phyloP scores from a whole-genome alignment of 2,888 invertebrate genomes.

The Drosophila nr. fundita region DNA sequence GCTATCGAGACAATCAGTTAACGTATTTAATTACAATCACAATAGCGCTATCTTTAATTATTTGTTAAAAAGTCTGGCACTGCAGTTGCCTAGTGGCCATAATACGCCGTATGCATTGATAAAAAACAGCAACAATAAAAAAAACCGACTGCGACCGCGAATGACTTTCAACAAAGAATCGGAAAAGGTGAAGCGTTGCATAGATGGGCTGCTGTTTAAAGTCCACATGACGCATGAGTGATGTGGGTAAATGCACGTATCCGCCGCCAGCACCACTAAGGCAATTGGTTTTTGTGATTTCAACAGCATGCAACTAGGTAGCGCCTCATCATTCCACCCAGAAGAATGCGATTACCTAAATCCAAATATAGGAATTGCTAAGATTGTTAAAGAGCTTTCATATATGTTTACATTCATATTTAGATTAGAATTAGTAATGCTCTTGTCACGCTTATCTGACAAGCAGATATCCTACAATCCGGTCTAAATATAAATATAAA shows the following conservation, averaged over 20 bases:
- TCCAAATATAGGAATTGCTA: neutral
- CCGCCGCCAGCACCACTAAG: constrained; percentile 29
- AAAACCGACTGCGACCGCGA: constrained; percentile 19
- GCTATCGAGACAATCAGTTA: constrained; percentile 24
- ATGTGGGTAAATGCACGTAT: constrained; percentile 35
- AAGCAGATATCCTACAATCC: neutral
- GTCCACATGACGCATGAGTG: constrained; percentile 70
- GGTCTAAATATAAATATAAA: neutral
- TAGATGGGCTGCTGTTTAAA: constrained; percentile 44
- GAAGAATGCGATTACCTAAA: neutral
- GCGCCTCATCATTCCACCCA: constrained; percentile 21
- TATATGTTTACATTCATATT: neutral
- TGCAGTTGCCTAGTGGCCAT: constrained; percentile 37
- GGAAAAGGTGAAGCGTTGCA: neutral
- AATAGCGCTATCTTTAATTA: constrained; percentile 1
- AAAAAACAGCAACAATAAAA: constrained; percentile 38
- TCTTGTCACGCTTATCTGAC: neutral
- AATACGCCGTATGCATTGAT: constrained; percentile 46
- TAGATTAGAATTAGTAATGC: neutral
- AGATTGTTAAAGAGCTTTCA: neutral
- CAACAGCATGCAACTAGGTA: neutral
- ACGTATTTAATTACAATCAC: constrained; percentile 13
- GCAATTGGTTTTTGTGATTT: neutral
- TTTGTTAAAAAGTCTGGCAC: constrained; percentile 18
- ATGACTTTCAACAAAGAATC: constrained; percentile 34